Evolutionary conservation across 2,888 invertebrate genomes (phyloP), one percentile per base, ranked within the genome.

Genomic region (Phasia obesa): DNA sequence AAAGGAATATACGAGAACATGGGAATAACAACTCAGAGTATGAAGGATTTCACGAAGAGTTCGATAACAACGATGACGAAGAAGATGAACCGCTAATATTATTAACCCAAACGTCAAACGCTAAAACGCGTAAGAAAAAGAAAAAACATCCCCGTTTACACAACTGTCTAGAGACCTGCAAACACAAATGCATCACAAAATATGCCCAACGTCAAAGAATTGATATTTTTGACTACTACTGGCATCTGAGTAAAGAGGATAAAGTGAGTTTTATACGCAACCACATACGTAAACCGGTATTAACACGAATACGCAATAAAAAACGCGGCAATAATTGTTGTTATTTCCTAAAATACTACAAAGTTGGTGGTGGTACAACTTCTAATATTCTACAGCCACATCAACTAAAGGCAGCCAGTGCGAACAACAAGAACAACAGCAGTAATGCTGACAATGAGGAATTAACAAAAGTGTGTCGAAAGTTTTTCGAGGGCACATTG

Each of bases 111-210:
- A 57, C 4, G 9, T 57, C 57, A 49, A 7, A 5, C 0, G 19
- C 13, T 23, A 49, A 57, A 60, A 35, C 4, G 2, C 23, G 51
- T 7, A 59, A 73, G 35, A 73, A 60, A 19, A 73, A 55, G 42
- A 31, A 67, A 35, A 81, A 70, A 44, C 21, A 38, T 31, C 75
- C 79, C 0, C 79, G 79, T 31, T 62, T 83, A 7, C 70, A 71
- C 9, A 65, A 55, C 49, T 86, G 86, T 35, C 55, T 81, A 13
- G 53, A 67, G 47, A 74, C 79, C 6, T 86, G 86, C 53, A 84
- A 84, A 55, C 85, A 83, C 55, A 85, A 86, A 60, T 85, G 86
- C 19, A 70, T 47, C 13, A 69, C 49, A 13, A 81, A 80, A 53
- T 84, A 85, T 25, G 42, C 60, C 11, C 57, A 80, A 27, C 57